Evolutionary conservation across 1,140 invertebrate genomes (phyloP).

Genomic region (Heliconius hermathena): DNA sequence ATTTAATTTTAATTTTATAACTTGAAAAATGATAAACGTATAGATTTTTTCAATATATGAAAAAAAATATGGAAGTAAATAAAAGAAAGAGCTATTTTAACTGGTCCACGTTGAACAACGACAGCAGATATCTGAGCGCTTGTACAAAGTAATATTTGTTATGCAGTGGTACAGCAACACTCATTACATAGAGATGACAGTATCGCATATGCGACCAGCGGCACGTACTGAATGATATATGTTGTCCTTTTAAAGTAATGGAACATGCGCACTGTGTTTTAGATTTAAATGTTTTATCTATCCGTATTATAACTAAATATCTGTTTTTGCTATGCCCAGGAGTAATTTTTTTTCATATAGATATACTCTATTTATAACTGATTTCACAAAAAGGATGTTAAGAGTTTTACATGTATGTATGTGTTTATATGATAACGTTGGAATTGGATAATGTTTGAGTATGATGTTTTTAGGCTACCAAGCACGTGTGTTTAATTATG

Average conservation of each 20-base stretch:
- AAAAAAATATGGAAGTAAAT: too few relatives aligned
- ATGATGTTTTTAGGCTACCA: too few relatives aligned
- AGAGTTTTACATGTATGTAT: too few relatives aligned
- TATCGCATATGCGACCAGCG: conserved; percentile 7
- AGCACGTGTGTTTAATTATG: too few relatives aligned
- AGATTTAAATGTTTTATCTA: conserved; percentile 3
- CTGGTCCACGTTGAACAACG: not conserved
- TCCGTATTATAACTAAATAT: not conserved
- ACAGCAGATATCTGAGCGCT: not conserved
- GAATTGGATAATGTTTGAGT: too few relatives aligned
- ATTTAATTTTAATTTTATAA: too few relatives aligned
- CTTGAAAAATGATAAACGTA: too few relatives aligned
- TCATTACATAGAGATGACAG: conserved; percentile 12
- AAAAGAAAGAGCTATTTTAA: not conserved
- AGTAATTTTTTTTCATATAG: too few relatives aligned
- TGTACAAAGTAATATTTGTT: conserved; percentile 13
- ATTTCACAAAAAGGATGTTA: too few relatives aligned
- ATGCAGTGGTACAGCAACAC: conserved; percentile 1
- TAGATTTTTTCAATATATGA: too few relatives aligned
- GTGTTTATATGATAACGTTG: too few relatives aligned
- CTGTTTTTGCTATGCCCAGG: not conserved
- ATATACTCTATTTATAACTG: too few relatives aligned
- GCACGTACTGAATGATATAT: conserved; percentile 14
- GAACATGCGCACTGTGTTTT: conserved; percentile 7
- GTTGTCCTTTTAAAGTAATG: conserved; percentile 10